These are phyloP conservation scores for Peromyscus eremicus DNA, from an alignment of 2,797 vertebrate genomes.

Conservation along the genomic window DNA sequence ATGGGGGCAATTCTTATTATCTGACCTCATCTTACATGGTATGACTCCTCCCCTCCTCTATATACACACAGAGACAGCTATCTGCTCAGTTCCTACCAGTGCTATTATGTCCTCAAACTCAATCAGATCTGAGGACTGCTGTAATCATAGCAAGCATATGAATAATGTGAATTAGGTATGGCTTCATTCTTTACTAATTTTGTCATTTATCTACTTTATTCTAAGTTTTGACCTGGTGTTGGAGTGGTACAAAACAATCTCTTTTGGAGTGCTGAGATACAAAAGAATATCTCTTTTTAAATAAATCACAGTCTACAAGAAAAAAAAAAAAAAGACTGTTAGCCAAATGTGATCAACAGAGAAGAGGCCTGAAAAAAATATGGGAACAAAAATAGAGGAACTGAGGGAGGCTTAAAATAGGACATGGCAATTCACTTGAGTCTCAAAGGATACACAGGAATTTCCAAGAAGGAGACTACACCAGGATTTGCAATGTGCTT, in stretches of 20 bases:
- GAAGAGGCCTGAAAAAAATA: not conserved
- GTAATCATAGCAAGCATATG: not conserved
- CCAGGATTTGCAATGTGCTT: not conserved
- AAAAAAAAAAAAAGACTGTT: not conserved
- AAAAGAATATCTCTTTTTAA: slow-evolving; percentile 22
- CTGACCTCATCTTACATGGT: not conserved
- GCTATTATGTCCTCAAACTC: not conserved
- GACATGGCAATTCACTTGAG: not conserved
- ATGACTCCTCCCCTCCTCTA: not conserved
- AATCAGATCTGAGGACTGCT: not conserved
- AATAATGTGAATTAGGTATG: not conserved
- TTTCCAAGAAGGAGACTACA: not conserved
- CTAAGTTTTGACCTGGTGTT: not conserved
- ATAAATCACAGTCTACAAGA: not conserved
- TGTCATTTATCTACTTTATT: slow-evolving; percentile 6
- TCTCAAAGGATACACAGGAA: not conserved
- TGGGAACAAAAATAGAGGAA: not conserved
- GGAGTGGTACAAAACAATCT: not conserved
- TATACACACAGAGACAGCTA: not conserved
- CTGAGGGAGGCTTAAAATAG: not conserved
- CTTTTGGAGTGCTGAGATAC: not conserved
- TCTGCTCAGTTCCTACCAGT: not conserved
- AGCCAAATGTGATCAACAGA: slow-evolving; percentile 17
- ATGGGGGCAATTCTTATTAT: not conserved
- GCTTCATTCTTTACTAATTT: slow-evolving; percentile 49